Evolutionary conservation across 2,797 vertebrate genomes (phyloP).

Genomic region (Premnoplex brunnescens): DNA sequence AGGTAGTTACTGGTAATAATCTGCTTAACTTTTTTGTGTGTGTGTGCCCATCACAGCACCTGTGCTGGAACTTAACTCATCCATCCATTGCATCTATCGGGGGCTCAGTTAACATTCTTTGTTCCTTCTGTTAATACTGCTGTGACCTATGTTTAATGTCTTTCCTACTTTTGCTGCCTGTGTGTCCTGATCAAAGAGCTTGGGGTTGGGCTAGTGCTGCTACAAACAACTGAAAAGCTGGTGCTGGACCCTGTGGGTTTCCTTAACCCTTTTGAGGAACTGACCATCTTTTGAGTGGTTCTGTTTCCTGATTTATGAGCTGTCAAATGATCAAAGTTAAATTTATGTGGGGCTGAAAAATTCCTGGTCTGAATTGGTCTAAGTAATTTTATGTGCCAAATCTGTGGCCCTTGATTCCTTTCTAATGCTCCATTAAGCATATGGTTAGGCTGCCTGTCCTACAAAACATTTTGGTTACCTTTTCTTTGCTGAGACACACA

Average conservation of each 20-base stretch:
- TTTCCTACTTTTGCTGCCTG: neutral
- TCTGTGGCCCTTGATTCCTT: neutral
- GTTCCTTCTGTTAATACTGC: neutral
- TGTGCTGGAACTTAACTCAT: neutral
- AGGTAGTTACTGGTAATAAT: neutral
- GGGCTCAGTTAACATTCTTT: neutral
- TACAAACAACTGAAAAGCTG: neutral
- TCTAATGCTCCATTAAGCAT: neutral
- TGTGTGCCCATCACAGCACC: neutral
- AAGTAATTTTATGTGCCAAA: constrained; percentile 15
- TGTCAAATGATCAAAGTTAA: neutral
- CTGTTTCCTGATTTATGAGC: neutral
- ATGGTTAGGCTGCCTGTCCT: constrained; percentile 21
- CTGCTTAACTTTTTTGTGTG: no score
- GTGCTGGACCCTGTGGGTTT: neutral
- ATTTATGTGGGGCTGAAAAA: neutral
- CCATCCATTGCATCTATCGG: neutral
- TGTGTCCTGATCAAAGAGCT: neutral
- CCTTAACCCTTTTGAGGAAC: neutral
- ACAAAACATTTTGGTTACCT: neutral
- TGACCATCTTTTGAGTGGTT: neutral
- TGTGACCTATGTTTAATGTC: neutral
- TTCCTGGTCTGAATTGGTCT: neutral
- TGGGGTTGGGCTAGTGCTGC: neutral
- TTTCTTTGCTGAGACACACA: neutral